Evolutionary conservation across 2,888 invertebrate species (phyloP), one percentile per base, ranked within the genome.

Genomic region (Lepidochrysops patricia): DNA sequence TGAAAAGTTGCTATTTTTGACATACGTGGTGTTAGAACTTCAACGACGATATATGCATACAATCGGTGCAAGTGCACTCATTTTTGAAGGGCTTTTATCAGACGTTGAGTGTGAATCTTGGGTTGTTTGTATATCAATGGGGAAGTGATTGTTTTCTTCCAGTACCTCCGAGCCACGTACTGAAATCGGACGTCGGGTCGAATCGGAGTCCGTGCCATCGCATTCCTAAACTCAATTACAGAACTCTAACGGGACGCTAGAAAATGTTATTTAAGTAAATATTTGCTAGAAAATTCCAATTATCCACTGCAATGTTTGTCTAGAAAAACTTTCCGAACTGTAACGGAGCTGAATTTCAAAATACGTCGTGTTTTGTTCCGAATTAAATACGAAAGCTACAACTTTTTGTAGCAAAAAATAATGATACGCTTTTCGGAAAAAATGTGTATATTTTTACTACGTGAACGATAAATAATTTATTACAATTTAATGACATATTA

Each of bases 221-320:
- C 74, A 72, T 70, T 72, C 69, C 72, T 72, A 71, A 77, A 77
- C 71, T 74, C 72, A 72, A 80, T 80, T 81, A 80, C 75, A 68
- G 65, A 66, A 4, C 9, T 29, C 52, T n/a, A 27, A 15, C 19
- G 54, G 27, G 19, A 54, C 12, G 19, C 29, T 27, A 9, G 9
- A 15, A 19, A 32, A 19, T 19, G 37, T 43, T 43, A 43, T 43
- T 43, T 12, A 43, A 43, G 19, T 43, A 43, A 43, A 43, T 43
- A 43, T 43, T 9, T 9, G 12, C 19, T 23, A 12, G 43, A 43
- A 29, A 29, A 43, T 43, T 19, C 23, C 19, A 43, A 43, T 43
- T 43, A 43, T 9, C 43, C 19, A 4, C 19, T 12, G 43, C 19
- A 43, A 43, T 43, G 43, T 43, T 43, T 23, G 19, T 19, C 19